Evolutionary conservation across 2,797 vertebrate species (phyloP).

Genomic region (Gambusia yucatana): DNA sequence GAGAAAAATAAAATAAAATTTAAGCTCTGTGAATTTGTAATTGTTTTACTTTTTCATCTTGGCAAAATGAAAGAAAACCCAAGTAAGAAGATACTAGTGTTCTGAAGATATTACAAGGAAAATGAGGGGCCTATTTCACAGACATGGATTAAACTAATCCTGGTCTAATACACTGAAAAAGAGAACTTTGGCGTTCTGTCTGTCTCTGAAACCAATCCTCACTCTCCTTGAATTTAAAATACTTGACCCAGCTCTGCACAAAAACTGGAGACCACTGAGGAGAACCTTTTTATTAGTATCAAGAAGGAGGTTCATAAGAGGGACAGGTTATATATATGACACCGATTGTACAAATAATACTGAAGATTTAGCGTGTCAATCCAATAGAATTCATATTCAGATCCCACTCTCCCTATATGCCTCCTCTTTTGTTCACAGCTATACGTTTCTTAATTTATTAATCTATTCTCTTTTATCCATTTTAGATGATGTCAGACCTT

Average conservation of each 20-base stretch:
- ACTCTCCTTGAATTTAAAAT: constrained; percentile 67
- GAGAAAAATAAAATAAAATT: constrained; percentile 2
- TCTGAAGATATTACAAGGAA: constrained; percentile 54
- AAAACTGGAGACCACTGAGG: constrained; percentile 17
- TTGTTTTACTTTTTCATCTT: constrained; percentile 16
- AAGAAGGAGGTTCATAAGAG: background rate
- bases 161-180: constrained; percentile 62
- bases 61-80: constrained; percentile 36
- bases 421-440: constrained; percentile 18
- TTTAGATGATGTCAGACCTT: constrained; percentile 63
- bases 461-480: constrained; percentile 76
- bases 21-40: constrained; percentile 32
- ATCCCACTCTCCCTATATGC: constrained; percentile 15
- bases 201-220: constrained; percentile 60
- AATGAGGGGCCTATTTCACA: constrained; percentile 64
- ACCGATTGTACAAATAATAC: constrained; percentile 22
- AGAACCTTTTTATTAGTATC: constrained; percentile 26
- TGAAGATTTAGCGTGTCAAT: constrained; percentile 34
- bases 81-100: constrained; percentile 33
- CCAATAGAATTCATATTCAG: constrained; percentile 38
- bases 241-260: constrained; percentile 25
- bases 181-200: constrained; percentile 62
- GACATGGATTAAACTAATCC: constrained; percentile 74
- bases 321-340: constrained; percentile 23
- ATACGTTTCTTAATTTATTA: constrained; percentile 72